Conservation (phyloP, 2,113 vertebrate species). For the Callipepla californica region DNA sequence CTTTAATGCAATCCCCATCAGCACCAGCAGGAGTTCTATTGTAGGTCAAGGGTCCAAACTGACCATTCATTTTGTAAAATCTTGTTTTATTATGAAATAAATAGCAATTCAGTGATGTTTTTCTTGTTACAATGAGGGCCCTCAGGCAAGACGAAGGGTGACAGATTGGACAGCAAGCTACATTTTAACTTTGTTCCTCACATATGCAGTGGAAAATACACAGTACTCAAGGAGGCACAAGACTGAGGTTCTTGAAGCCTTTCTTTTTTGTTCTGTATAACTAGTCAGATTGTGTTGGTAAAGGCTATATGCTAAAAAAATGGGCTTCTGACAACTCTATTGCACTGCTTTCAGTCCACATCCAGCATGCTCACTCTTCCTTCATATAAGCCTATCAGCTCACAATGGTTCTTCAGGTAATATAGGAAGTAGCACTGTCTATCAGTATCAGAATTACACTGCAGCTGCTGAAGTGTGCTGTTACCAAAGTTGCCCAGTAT, state of each 20-base stretch:
- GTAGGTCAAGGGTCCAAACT: neutral
- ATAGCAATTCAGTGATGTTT: neutral
- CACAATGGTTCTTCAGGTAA: neutral
- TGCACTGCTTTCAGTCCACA: neutral
- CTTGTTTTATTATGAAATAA: constrained; percentile 8
- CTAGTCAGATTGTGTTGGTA: neutral
- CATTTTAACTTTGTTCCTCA: neutral
- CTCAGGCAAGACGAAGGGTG: neutral
- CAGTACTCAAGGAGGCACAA: neutral
- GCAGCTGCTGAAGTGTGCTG: neutral
- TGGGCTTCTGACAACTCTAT: neutral
- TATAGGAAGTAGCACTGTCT: neutral
- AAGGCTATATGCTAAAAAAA: neutral
- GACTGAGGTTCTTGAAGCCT: neutral
- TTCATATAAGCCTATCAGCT: fast-evolving
- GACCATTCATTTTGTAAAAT: constrained; percentile 21
- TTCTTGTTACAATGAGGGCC: neutral
- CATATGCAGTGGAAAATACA: neutral
- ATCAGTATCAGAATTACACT: neutral
- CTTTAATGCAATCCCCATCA: neutral
- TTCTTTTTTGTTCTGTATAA: neutral
- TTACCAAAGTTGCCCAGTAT: neutral
- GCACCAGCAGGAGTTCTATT: neutral
- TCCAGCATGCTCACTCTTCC: neutral
- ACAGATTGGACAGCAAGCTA: neutral